Base-by-base conservation (phyloP, 2,113 vertebrate species). In the Apodemus sylvaticus region DNA sequence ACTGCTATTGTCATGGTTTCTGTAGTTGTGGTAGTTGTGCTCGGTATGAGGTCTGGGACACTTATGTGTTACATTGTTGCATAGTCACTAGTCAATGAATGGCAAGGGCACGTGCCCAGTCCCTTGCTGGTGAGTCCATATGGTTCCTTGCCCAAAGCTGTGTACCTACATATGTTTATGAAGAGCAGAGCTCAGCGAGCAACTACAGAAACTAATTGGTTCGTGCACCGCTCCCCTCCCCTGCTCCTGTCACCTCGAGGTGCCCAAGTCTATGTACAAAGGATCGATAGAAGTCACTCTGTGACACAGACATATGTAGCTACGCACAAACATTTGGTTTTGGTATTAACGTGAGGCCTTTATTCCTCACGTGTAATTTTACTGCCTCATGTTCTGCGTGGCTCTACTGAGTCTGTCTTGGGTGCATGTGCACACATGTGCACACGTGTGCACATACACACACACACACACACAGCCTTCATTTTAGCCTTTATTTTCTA, bases 401-500 rank as follows among this genome's bases (percentile, higher is more conserved):
- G 9, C 60, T 66, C 39, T 5, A 7, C 60, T 64, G 62, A 66
- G 11, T 62, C 29, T 34, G 60, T 66, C 60, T 64, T 5, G 26
- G 5, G 13, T n/a, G 31, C 5, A 31, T 13, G 0, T 73, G 3
- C 26, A 11, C 10, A 4, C 26, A 12, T 29, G 13, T 11, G 5
- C 11, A 31, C 64, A 66, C 64, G 13, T n/a, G n/a, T n/a, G n/a
- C 26, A 26, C 62, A 64, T 9, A 10, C 62, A 64, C 62, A 64
- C 62, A 64, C 62, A 29, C 60, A 24, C 60, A 24, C 29, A 5
- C 14, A 5, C 19, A 0, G 0, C 17, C 24, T 55, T 68, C 70
- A 31, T 13, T 1, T 5, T 0, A 14, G 55, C 26, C 7, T 55
- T 1, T 6, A 51, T 36, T 55, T 55, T 14, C 4, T 0, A 0